These are phyloP conservation scores for Brachypodius melanocephalos DNA, from an alignment of 2,113 vertebrate species.

Conservation along the genomic window DNA sequence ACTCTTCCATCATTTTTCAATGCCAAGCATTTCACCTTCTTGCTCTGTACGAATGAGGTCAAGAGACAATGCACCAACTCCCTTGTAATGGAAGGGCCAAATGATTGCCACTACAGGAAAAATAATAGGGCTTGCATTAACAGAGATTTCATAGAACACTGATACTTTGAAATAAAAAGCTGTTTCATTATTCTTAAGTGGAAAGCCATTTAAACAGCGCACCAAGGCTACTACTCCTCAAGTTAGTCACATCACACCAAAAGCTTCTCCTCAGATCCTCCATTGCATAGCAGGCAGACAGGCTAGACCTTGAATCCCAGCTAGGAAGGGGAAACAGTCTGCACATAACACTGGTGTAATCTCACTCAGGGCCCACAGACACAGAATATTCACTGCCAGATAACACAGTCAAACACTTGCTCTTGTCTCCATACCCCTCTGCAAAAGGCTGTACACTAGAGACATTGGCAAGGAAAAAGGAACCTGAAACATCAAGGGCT, in stretches of 20 bases:
- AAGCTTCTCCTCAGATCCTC: background rate
- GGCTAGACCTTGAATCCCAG: background rate
- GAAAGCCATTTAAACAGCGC: background rate
- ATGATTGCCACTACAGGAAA: background rate
- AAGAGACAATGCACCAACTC: background rate
- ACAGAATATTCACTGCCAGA: background rate
- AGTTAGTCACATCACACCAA: background rate
- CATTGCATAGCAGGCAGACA: fast-evolving
- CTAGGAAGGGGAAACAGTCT: background rate
- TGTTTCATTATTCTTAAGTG: background rate
- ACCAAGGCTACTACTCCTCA: background rate
- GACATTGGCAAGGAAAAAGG: background rate
- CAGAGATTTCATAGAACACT: background rate
- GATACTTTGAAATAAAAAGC: background rate
- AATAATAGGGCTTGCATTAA: background rate
- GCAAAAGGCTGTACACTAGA: background rate
- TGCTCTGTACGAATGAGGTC: background rate
- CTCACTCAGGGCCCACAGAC: background rate
- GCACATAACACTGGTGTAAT: fast-evolving
- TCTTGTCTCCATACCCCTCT: background rate
- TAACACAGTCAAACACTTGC: background rate
- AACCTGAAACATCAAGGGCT: background rate
- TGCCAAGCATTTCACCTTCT: background rate
- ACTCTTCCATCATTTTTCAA: background rate
- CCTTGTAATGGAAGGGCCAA: background rate